Evolutionary conservation across 2,888 invertebrate species (phyloP), one percentile per base, ranked within the genome.

Genomic region (Acronicta aceris): DNA sequence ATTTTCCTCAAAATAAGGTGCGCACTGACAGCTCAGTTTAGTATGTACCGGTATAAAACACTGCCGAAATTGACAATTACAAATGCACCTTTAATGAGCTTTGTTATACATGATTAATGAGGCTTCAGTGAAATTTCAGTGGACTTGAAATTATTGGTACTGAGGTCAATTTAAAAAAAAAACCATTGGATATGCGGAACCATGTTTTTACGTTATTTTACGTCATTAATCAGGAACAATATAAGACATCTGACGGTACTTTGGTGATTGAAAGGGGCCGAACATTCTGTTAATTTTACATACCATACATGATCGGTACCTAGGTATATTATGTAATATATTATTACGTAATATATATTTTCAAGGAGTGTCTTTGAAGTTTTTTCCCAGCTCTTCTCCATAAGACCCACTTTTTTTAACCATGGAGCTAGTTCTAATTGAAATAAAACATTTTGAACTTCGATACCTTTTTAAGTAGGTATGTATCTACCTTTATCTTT

Each of bases 31-130:
- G 74, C 74, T 63, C 74, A 74, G 79, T 78, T 79, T 81, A 74
- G 65, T 73, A 65, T 53, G 65, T 69, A 65, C 66, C 69, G 71
- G 60, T 60, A 59, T 76, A 76, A 77, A 80, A 83, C 83, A 81
- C 73, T 83, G 83, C 86, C 87, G 81, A 91, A 90, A 89, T 87
- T 89, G 91, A 90, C 90, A 91, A 91, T 90, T 89, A 92, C 89
- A 90, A 92, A 92, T 92, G 88, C 86, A 88, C 81, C 86, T 84
- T 87, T 93, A 93, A 93, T 92, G 91, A 91, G 90, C 82, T 87
- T 83, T 82, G 88, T 89, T 88, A 85, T 85, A 83, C 83, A 87
- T 93, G 91, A 92, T 92, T 90, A 88, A 93, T 90, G 90, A 85
- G 79, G 63, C 78, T 75, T 75, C 79, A 80, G 81, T 74, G 81